These are phyloP conservation scores for Synanthedon andrenaeformis DNA, from an alignment of 2,888 invertebrate species.

Conservation along the genomic window DNA sequence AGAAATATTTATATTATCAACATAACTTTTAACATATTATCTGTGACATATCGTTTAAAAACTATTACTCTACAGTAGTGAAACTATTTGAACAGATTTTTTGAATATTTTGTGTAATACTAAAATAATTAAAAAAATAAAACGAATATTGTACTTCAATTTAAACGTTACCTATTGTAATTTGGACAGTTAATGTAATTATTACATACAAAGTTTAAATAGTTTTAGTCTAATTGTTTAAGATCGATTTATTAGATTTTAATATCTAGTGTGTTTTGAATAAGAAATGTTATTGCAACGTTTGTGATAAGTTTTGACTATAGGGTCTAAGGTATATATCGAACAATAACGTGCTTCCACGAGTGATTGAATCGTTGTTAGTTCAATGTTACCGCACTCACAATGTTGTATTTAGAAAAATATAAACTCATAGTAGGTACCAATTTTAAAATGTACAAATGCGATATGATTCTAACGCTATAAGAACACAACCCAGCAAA, in stretches of 20 bases:
- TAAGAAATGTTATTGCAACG: neutral
- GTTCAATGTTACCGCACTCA: neutral
- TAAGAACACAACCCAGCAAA: no score
- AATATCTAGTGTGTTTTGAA: neutral
- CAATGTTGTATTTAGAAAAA: no score
- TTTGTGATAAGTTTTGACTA: neutral
- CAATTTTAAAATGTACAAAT: no score
- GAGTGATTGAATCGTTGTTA: neutral
- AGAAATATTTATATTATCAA: no score
- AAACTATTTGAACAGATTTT: neutral
- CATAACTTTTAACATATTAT: no score
- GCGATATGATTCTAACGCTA: no score
- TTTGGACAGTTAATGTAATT: neutral
- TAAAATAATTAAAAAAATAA: no score
- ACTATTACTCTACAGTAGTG: conserved; percentile 1
- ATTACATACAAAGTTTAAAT: neutral
- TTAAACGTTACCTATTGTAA: neutral
- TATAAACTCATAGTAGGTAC: no score
- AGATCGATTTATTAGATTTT: neutral
- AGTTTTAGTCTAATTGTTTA: neutral
- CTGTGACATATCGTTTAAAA: conserved; percentile 5
- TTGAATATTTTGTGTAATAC: neutral
- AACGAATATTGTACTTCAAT: neutral
- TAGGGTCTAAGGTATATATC: neutral
- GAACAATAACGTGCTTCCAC: conserved; percentile 3